Base-by-base conservation (phyloP, 2,797 vertebrate genomes). In the Lycodopsis pacificus region DNA sequence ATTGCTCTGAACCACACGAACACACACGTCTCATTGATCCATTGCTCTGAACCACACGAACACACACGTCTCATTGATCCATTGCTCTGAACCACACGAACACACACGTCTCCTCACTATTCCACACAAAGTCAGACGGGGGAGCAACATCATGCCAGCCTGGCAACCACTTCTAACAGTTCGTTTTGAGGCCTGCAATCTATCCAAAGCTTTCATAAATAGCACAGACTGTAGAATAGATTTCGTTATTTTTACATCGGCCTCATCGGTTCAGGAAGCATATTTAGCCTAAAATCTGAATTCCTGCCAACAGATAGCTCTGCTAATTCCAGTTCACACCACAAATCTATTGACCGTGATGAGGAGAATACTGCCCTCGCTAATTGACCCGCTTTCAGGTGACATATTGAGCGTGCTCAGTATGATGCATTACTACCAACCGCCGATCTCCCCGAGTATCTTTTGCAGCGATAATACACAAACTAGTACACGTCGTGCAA, bases 331-430 rank as follows among this genome's bases (percentile, higher is more conserved):
- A 68, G 38, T 81, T 86, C 44, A 54, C 44, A 71, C 65, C 65
- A 73, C 48, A 53, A 64, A 46, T 76, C 58, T 51, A 67, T 76
- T 81, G 56, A 3, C 59, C 15, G 7, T 66, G 74, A 89, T 71
- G 49, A 74, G 46, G 65, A 65, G 74, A 63, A 76, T 72, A 85
- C 86, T 83, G 81, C 79, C 66, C 25, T 68, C 66, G 72, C 78
- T 74, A 84, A 82, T 54, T 76, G 84, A 88, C 86, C 89, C 53
- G 79, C 80, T 89, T 84, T 80, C 75, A 68, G 44, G 79, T 67
- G 71, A 83, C 65, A 83, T 54, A 70, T 73, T 49, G 86, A 86
- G 81, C 69, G 36, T 49, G 57, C 68, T 49, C 68, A 48, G 81
- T 75, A 4, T 65, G 83, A 65, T 30, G 68, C 58, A 67, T 73